Evolutionary conservation across 2,888 invertebrate species (phyloP), one percentile per base, ranked within the genome.

Genomic region (Cantharis lateralis): DNA sequence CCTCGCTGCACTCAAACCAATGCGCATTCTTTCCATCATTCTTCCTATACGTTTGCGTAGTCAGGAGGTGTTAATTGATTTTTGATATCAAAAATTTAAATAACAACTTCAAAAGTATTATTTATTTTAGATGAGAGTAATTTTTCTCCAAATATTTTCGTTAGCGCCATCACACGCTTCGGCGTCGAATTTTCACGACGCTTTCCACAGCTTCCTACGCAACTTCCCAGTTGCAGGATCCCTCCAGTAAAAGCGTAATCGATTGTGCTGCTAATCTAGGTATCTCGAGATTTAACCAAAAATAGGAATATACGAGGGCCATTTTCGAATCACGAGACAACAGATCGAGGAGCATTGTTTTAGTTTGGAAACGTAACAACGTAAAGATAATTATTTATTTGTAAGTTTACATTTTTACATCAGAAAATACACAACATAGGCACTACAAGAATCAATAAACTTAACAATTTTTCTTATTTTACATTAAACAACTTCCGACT

Each of bases 341-440:
- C 32, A 48, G n/a, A 7, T n/a, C 13, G 48, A n/a, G 48, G n/a
- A 1, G 26, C 0, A 26, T 26, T 28, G 10, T 24, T 28, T 10
- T 10, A 2, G 10, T 7, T n/a, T 48, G 1, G 2, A 48, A 48
- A 1, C n/a, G 48, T n/a, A 48, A 48, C n/a, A n/a, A 1, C 48
- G 48, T 48, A 48, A 48, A 48, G 48, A 48, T 48, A 48, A 48
- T 48, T 48, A 62, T 72, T 72, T 72, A 66, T 66, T 72, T 72
- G 66, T 72, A 72, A 72, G 66, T 64, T 72, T 62, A 72, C 64
- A 71, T 15, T 71, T 71, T 24, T 70, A 48, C 48, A 48, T 48
- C 48, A 48, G 48, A 48, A 48, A 48, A 48, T 48, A 48, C 48
- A 48, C 48, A 48, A 48, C 48, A 48, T 48, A 48, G 48, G 48